Evolutionary conservation across 2,888 invertebrate genomes (phyloP).

Genomic region (Belgica antarctica): DNA sequence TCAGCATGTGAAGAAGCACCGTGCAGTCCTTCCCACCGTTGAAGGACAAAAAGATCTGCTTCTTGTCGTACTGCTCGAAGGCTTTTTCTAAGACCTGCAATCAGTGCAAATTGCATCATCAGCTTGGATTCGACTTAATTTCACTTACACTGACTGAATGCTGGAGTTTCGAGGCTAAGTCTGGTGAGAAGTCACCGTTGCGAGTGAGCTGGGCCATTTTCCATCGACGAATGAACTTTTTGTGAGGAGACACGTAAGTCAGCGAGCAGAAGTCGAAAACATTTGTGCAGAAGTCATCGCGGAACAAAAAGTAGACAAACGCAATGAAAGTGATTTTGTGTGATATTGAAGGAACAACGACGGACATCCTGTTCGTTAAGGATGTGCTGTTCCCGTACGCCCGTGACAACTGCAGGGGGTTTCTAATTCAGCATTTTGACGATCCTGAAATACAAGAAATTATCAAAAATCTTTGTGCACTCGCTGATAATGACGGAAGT

Average conservation of each 20-base stretch:
- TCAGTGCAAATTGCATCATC: not conserved
- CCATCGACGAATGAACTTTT: too few relatives aligned
- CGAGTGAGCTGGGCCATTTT: too few relatives aligned
- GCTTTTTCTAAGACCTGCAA: constrained; percentile 63
- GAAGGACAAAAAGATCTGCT: constrained; percentile 85
- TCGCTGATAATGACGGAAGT: constrained; percentile 61
- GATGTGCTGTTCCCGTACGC: constrained; percentile 79
- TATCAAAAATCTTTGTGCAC: constrained; percentile 64
- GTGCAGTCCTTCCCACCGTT: constrained; percentile 99
- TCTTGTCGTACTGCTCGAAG: constrained; percentile 63
- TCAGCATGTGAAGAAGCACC: constrained; percentile 72
- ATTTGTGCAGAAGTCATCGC: not conserved
- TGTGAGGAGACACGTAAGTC: too few relatives aligned
- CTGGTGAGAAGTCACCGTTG: not conserved
- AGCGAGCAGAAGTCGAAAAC: too few relatives aligned
- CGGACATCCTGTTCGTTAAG: constrained; percentile 71
- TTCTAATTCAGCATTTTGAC: constrained; percentile 70
- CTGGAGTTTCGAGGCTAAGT: not conserved
- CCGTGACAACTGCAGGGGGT: constrained; percentile 67
- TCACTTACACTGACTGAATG: not conserved
- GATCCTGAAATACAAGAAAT: constrained; percentile 65
- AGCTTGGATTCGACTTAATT: not conserved
- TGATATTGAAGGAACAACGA: constrained; percentile 74
- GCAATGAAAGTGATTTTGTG: constrained; percentile 55
- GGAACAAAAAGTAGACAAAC: not conserved